Conservation (phyloP, 2,113 vertebrate genomes). For the Perca schrenkii region DNA sequence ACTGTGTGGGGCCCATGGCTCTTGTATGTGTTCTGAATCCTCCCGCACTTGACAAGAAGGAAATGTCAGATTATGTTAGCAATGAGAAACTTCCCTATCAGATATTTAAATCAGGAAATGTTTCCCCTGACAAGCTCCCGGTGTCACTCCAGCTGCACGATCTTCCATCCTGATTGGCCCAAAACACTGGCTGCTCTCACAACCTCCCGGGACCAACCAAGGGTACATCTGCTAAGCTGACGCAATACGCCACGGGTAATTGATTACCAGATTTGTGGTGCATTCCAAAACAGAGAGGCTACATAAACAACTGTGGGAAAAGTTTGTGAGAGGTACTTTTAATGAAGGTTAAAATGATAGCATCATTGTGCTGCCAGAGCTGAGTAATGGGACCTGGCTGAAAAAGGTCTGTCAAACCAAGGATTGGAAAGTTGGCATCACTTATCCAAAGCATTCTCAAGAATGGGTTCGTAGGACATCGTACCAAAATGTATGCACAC, state of each 20-base stretch:
- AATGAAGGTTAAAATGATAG: not conserved
- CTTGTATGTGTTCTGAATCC: not conserved
- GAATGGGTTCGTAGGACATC: too few relatives aligned
- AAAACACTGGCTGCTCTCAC: slow-evolving; percentile 33
- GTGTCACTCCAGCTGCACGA: slow-evolving; percentile 35
- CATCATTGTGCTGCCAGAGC: not conserved
- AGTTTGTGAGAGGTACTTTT: slow-evolving; percentile 1
- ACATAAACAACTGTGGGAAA: slow-evolving; percentile 36
- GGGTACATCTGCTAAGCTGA: slow-evolving; percentile 52
- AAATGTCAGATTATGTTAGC: slow-evolving; percentile 8
- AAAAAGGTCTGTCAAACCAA: not conserved
- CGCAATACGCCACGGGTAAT: slow-evolving; percentile 60
- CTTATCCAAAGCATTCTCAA: not conserved
- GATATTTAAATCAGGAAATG: not conserved
- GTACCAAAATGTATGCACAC: too few relatives aligned
- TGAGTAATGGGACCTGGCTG: not conserved
- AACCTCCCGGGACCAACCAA: slow-evolving; percentile 11
- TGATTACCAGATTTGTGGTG: slow-evolving; percentile 50
- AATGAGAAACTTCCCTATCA: slow-evolving; percentile 35
- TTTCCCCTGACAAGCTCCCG: slow-evolving; percentile 1
- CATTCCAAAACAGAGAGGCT: slow-evolving; percentile 51
- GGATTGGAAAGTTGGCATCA: not conserved
- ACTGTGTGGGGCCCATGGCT: slow-evolving; percentile 5
- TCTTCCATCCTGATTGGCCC: slow-evolving; percentile 34
- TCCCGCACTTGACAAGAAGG: not conserved